Evolutionary conservation across 2,797 vertebrate genomes (phyloP), one percentile per base, ranked within the genome.

Genomic region (Paratrypauchen microcephalus): DNA sequence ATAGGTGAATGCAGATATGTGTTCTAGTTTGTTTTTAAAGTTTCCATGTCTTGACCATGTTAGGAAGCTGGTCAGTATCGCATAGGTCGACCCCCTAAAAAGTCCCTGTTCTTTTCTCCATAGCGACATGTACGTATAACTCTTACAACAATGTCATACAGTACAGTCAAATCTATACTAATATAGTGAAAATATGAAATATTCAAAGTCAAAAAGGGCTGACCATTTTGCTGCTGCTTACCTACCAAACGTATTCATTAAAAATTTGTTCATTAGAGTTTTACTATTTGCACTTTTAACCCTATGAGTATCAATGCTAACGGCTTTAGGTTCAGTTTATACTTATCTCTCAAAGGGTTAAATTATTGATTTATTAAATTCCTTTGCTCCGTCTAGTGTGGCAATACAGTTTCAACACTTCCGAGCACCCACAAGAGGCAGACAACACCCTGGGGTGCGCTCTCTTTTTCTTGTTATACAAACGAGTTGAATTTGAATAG

Each of bases 151-250:
- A 69, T 91, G 87, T 89, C 86, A 91, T 90, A 90, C 90, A 92
- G 90, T 91, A 91, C 89, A 92, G 89, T 93, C 91, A 92, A 87
- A 89, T 91, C 90, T 83, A 91, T 87, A 87, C 79, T 85, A n/a
- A 84, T 75, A 91, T 91, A 88, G 89, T 91, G 83, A 80, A 79
- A 87, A 83, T 84, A 92, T 32, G 26, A 19, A 32, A 84, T 74
- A 91, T 90, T 85, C 39, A 69, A 86, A 82, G 64, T 72, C 54
- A 82, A 83, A 89, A 82, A 83, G 41, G 82, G 88, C 77, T 92
- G 86, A 96, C 95, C 95, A 94, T 96, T 97, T 94, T 97, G 96
- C 96, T 97, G 95, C 95, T 95, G 96, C 84, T 93, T 93, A 93
- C 87, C 82, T 91, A 86, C 93, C 92, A 92, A 93, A 94, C 90